Conservation (phyloP, 2,888 invertebrate species). For the Flexamia atlantica region DNA sequence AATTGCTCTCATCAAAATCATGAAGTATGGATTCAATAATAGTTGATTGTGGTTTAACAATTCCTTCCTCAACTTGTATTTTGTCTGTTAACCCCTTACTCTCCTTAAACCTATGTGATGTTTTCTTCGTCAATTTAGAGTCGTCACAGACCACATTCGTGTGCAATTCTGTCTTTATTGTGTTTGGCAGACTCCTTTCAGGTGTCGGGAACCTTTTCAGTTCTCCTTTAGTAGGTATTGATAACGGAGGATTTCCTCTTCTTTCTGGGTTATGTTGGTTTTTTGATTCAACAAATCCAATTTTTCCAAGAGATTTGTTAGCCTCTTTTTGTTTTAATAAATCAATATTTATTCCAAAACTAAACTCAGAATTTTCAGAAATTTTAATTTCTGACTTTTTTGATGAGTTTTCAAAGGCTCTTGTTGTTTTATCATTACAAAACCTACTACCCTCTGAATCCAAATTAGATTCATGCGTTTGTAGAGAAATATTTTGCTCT, state of each 20-base stretch:
- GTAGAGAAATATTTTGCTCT: not conserved
- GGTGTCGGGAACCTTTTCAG: slow-evolving; percentile 47
- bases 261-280: slow-evolving; percentile 4
- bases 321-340: not conserved
- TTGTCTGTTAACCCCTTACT: not conserved
- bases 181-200: slow-evolving; percentile 19
- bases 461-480: not conserved
- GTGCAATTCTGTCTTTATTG: not conserved
- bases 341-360: slow-evolving; percentile 7
- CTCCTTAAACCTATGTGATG: not conserved
- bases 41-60: not conserved
- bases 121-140: not conserved
- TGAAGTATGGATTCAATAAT: slow-evolving; percentile 46
- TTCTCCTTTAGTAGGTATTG: slow-evolving; percentile 54
- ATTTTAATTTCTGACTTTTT: not conserved
- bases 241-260: slow-evolving; percentile 26
- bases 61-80: not conserved
- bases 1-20: slow-evolving; percentile 53
- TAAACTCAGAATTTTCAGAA: not conserved
- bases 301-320: not conserved
- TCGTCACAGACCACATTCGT: not conserved
- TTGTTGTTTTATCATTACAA: not conserved
- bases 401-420: not conserved
- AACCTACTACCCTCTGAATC: not conserved
- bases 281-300: not conserved